Conservation (phyloP, 2,113 vertebrate species). For the Thunnus maccoyii region DNA sequence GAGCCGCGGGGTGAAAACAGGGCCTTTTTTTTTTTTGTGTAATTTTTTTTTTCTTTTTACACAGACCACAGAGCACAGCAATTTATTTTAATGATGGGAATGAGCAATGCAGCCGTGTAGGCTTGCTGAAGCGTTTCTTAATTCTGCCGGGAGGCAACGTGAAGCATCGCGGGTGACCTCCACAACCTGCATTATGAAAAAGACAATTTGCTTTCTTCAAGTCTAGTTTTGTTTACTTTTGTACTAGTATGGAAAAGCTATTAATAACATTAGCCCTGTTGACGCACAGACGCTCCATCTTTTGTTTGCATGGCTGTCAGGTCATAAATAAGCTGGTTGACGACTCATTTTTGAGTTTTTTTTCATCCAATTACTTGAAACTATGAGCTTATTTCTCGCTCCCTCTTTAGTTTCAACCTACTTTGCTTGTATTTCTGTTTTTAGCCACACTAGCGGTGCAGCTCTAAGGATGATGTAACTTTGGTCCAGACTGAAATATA, state of each 20-base stretch:
- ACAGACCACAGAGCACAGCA: slow-evolving; percentile 51
- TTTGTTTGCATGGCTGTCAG: slow-evolving; percentile 1
- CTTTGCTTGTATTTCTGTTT: neutral
- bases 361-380: neutral
- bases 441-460: too few species aligned
- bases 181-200: slow-evolving; percentile 53
- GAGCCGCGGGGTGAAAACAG: slow-evolving; percentile 36
- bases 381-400: neutral
- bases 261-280: slow-evolving; percentile 33
- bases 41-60: slow-evolving; percentile 38
- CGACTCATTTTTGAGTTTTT: neutral
- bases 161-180: slow-evolving; percentile 58
- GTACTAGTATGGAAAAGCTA: neutral
- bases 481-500: too few species aligned
- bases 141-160: slow-evolving; percentile 54
- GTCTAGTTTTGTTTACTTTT: slow-evolving; percentile 47
- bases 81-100: slow-evolving; percentile 71
- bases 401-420: neutral
- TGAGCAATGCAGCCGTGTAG: slow-evolving; percentile 50
- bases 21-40: slow-evolving; percentile 13
- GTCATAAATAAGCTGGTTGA: neutral
- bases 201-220: slow-evolving; percentile 44
- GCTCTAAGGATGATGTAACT: too few species aligned
- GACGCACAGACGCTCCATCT: slow-evolving; percentile 1
- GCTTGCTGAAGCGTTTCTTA: slow-evolving; percentile 57